phyloP scores from a whole-genome alignment of 1,140 invertebrate species.

The Apis florea region DNA sequence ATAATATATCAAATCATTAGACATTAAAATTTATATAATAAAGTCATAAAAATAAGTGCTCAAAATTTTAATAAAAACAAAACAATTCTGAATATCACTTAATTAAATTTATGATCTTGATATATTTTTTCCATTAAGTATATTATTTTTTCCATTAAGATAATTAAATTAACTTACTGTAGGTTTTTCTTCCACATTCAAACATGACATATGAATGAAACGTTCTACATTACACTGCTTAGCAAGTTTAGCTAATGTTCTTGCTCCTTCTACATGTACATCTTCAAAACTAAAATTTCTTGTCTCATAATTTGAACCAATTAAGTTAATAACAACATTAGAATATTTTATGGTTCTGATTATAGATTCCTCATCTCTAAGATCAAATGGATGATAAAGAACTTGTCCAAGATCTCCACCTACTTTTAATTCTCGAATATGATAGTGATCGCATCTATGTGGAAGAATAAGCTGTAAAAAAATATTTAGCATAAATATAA shows the following conservation, averaged over 20 bases:
- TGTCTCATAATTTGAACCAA: conserved; percentile 96
- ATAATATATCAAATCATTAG: not conserved
- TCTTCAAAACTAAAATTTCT: conserved; percentile 92
- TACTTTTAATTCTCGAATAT: conserved; percentile 88
- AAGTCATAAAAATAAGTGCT: not conserved
- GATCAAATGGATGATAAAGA: conserved; percentile 91
- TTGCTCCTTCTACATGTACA: conserved; percentile 89
- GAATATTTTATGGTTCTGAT: conserved; percentile 94
- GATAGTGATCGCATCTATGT: conserved; percentile 93
- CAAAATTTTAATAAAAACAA: not conserved
- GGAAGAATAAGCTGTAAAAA: conserved; percentile 92
- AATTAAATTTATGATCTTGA: not conserved
- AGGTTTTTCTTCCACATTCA: conserved; percentile 87
- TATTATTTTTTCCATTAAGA: not conserved
- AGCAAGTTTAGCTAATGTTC: conserved; percentile 87
- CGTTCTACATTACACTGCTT: conserved; percentile 89
- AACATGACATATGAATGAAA: conserved; percentile 91
- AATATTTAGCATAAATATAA: not conserved
- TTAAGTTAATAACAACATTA: conserved; percentile 98
- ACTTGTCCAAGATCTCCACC: conserved; percentile 98
- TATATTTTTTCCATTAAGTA: not conserved
- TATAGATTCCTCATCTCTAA: conserved; percentile 94
- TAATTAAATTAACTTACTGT: conserved; percentile 78
- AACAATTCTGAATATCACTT: not conserved
- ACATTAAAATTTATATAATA: not conserved